phyloP scores from a whole-genome alignment of 2,113 vertebrate genomes.

The Genyomyrus donnyi region DNA sequence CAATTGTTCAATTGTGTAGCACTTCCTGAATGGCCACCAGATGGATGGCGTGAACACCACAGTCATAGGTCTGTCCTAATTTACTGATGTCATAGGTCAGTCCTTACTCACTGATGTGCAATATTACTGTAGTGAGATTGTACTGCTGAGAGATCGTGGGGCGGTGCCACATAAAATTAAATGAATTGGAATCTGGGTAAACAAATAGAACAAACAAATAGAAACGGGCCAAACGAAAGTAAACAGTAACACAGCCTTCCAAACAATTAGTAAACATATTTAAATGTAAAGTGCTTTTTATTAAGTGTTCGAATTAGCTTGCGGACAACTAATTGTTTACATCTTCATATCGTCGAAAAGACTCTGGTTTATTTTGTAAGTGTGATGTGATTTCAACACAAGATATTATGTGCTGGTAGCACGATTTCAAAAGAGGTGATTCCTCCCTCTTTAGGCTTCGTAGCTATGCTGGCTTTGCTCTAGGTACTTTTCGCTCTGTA shows the following conservation, averaged over 20 bases:
- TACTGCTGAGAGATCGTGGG: neutral
- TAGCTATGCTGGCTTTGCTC: neutral
- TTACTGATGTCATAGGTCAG: neutral
- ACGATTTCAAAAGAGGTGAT: neutral
- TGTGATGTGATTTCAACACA: neutral
- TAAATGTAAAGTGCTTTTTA: slow-evolving; percentile 8
- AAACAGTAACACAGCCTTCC: neutral
- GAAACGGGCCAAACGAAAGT: neutral
- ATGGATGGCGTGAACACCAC: neutral
- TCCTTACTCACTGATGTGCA: neutral
- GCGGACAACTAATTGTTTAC: neutral
- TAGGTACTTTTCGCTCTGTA: neutral
- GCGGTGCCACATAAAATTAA: neutral
- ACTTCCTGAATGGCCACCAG: neutral
- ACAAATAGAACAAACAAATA: neutral
- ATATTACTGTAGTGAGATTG: neutral
- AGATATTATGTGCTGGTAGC: neutral
- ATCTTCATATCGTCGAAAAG: neutral
- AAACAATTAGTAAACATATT: neutral
- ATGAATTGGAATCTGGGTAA: neutral
- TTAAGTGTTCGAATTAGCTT: neutral
- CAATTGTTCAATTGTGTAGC: neutral
- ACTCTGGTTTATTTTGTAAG: neutral
- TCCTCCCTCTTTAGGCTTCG: neutral
- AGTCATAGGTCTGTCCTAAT: neutral